Evolutionary conservation across 2,797 vertebrate species (phyloP).

Genomic region (Tokudaia tokunoshimensis): DNA sequence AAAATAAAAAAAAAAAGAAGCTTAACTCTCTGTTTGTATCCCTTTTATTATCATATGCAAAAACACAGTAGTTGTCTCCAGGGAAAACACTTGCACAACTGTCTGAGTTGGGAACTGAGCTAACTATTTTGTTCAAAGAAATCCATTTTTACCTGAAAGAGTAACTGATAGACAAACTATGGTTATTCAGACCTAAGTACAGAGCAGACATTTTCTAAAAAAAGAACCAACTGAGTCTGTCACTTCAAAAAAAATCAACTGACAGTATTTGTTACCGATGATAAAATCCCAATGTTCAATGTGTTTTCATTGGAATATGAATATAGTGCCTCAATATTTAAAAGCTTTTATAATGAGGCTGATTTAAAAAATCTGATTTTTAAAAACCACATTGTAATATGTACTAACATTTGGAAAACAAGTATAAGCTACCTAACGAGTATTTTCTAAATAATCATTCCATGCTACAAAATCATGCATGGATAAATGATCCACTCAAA

Average conservation of each 20-base stretch:
- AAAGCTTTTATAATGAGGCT: background rate
- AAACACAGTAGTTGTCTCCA: background rate
- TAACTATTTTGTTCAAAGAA: slow-evolving; percentile 6
- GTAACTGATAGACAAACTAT: slow-evolving; percentile 26
- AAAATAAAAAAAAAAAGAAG: background rate
- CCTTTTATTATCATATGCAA: background rate
- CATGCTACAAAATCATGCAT: slow-evolving; percentile 1
- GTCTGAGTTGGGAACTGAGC: background rate
- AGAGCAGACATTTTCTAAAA: slow-evolving; percentile 48
- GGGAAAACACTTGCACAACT: background rate
- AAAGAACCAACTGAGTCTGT: background rate
- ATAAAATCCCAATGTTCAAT: slow-evolving; percentile 28
- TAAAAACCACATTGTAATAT: background rate
- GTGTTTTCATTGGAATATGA: slow-evolving; percentile 28
- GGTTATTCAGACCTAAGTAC: slow-evolving; percentile 17
- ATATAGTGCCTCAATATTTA: slow-evolving; percentile 9
- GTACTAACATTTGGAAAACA: slow-evolving; percentile 5
- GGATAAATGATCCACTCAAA: background rate
- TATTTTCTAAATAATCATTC: slow-evolving; percentile 44
- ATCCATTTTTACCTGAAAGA: slow-evolving; percentile 43
- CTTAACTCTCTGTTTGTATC: background rate
- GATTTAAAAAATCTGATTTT: background rate
- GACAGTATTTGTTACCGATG: slow-evolving; percentile 18
- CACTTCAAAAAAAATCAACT: slow-evolving; percentile 35
- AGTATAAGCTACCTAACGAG: background rate